Percentiles rank a stretch among this genome's conserved stretches.
phyloP scores from a whole-genome alignment of 2,113 vertebrate species.

The Ophiodon elongatus region DNA sequence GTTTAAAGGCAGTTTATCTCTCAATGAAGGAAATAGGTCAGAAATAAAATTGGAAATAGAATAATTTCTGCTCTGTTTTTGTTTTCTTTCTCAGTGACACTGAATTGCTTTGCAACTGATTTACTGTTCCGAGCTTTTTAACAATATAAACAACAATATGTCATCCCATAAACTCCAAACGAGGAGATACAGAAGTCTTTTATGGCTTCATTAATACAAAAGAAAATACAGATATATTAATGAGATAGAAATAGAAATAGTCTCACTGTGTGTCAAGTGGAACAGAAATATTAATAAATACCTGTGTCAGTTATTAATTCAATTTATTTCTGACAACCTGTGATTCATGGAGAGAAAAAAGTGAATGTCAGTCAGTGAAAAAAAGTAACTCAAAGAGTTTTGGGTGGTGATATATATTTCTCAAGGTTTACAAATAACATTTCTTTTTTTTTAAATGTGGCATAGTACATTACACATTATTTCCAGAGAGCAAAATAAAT shows the following conservation, averaged over 20 bases:
- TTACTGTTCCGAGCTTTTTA: neutral
- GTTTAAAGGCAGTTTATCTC: neutral
- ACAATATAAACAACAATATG: neutral
- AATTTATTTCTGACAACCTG: conserved; percentile 25
- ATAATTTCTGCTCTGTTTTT: neutral
- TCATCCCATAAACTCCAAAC: neutral
- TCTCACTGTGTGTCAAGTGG: neutral
- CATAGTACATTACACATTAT: conserved; percentile 93
- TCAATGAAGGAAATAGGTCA: too few species aligned
- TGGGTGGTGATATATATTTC: conserved; percentile 88
- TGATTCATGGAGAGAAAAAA: conserved; percentile 19
- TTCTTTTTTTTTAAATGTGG: conserved; percentile 87
- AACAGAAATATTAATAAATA: conserved; percentile 6
- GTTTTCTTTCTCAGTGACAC: neutral
- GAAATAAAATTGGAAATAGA: too few species aligned
- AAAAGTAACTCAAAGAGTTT: conserved; percentile 41
- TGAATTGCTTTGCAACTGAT: neutral
- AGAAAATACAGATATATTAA: neutral
- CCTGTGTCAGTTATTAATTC: conserved; percentile 21
- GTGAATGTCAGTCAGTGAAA: conserved; percentile 13
- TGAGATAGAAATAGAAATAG: neutral
- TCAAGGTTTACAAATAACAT: conserved; percentile 95
- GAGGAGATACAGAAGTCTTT: neutral
- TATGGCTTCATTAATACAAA: neutral
- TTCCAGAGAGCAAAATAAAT: conserved; percentile 99